Conservation (phyloP, 2,888 invertebrate genomes). For the Drosophila pseudotalamancana region DNA sequence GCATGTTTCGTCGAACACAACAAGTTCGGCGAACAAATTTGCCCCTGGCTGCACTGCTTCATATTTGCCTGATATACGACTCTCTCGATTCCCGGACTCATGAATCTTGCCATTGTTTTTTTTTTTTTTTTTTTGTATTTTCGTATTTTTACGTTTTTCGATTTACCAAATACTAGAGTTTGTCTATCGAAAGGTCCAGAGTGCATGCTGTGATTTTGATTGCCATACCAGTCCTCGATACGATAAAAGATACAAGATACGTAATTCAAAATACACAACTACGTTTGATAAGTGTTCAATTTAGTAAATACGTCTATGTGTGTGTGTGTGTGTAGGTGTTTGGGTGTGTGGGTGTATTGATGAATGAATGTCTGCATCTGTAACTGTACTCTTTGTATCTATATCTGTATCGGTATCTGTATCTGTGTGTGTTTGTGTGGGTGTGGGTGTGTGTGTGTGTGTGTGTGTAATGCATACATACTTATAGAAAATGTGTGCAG, state of each 20-base stretch:
- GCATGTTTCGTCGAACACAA: too few species aligned
- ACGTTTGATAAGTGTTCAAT: conserved; percentile 30
- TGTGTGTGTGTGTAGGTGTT: conserved; percentile 14
- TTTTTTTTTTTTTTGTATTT: neutral
- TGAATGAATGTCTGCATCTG: neutral
- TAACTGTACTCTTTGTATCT: neutral
- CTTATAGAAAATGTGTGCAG: conserved; percentile 24
- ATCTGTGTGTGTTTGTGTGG: neutral
- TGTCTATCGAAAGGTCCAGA: conserved; percentile 30
- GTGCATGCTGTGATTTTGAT: conserved; percentile 42
- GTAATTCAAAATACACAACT: conserved; percentile 35
- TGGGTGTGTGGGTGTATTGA: conserved; percentile 2
- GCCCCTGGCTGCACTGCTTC: too few species aligned
- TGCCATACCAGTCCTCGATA: conserved; percentile 57
- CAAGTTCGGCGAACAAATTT: too few species aligned
- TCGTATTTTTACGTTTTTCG: neutral
- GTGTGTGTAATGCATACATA: conserved; percentile 13
- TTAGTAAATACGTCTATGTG: conserved; percentile 13
- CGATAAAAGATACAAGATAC: conserved; percentile 42
- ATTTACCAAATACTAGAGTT: conserved; percentile 21
- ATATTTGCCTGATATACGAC: conserved; percentile 14
- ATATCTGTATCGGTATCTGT: too few species aligned
- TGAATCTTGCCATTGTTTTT: conserved; percentile 9
- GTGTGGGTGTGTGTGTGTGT: neutral
- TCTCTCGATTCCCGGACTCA: conserved; percentile 26